A percentile compares a stretch with the other conserved stretches of the same genome.
Conservation (phyloP, 2,888 invertebrate genomes). For the Nephrotoma appendiculata region DNA sequence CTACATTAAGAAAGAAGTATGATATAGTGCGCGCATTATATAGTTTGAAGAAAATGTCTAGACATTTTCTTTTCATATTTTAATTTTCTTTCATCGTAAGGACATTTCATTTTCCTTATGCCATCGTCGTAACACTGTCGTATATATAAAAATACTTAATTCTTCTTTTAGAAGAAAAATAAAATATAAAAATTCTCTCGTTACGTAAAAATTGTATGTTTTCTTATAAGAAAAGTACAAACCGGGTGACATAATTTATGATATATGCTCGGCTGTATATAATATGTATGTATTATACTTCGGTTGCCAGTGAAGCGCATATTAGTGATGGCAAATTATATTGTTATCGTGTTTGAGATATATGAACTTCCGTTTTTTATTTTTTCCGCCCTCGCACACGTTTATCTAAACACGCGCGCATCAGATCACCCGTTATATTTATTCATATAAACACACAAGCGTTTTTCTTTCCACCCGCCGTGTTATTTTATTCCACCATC, state of each 20-base stretch:
- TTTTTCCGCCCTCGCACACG: neutral
- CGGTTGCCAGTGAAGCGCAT: neutral
- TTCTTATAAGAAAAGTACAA: neutral
- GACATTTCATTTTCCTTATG: neutral
- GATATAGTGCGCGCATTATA: neutral
- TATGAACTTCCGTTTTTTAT: neutral
- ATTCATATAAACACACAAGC: neutral
- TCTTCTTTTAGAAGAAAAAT: neutral
- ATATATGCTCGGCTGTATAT: too few species aligned
- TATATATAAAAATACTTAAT: neutral
- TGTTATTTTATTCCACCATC: neutral
- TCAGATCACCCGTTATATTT: neutral
- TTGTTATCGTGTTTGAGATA: neutral
- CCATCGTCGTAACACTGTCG: neutral
- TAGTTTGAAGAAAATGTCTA: neutral
- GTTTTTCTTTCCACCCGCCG: neutral
- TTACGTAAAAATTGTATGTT: neutral
- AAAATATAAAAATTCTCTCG: neutral
- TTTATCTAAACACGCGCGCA: neutral
- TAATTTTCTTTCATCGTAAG: neutral
- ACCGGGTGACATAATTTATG: neutral
- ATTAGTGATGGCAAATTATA: neutral
- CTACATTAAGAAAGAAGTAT: neutral
- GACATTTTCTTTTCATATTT: neutral
- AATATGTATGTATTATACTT: neutral